phyloP scores from a whole-genome alignment of 2,113 vertebrate genomes.

The Podarcis cretensis region DNA sequence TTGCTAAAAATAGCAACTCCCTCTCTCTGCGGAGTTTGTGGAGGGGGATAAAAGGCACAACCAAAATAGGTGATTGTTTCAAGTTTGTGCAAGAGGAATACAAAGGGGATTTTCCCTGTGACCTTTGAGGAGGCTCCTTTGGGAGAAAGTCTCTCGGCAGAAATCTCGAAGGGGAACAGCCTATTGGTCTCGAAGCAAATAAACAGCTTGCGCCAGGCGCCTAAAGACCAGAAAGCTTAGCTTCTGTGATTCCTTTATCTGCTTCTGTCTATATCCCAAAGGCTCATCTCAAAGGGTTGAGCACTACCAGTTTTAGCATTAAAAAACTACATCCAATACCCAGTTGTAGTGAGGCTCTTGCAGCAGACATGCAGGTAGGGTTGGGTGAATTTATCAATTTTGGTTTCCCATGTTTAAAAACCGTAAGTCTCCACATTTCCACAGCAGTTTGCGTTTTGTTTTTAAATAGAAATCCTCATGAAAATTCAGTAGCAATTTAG shows the following conservation, averaged over 20 bases:
- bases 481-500: too few species aligned
- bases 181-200: conserved; percentile 19
- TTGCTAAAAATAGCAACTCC: conserved; percentile 7
- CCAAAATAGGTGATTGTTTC: neutral
- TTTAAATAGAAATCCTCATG: too few species aligned
- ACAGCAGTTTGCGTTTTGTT: too few species aligned
- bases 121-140: conserved; percentile 5
- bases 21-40: neutral
- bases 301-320: too few species aligned
- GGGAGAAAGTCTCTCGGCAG: neutral
- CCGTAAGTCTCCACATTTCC: too few species aligned
- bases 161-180: neutral
- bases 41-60: neutral
- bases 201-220: conserved; percentile 7
- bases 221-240: neutral
- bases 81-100: neutral
- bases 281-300: neutral
- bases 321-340: too few species aligned
- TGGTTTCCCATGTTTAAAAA: too few species aligned
- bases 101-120: neutral
- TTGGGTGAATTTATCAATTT: too few species aligned
- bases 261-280: neutral
- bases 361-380: too few species aligned
- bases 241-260: neutral
- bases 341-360: too few species aligned